A percentile compares a stretch with the other conserved stretches of the same genome.
Evolutionary conservation across 2,113 vertebrate species (phyloP).

Genomic region (Ptilonorhynchus violaceus): DNA sequence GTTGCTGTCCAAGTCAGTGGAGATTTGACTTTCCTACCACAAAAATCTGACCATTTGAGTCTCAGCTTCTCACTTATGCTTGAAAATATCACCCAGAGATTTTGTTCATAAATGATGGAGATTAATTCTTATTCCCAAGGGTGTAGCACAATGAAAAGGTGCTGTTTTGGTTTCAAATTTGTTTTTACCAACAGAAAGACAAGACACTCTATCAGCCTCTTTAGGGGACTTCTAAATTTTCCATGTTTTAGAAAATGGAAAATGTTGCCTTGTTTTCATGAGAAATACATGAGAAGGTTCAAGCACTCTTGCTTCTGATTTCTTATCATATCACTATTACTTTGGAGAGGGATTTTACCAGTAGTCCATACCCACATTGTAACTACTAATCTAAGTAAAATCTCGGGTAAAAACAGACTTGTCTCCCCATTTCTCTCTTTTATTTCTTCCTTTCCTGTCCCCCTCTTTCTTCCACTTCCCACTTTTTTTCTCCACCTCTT

Average conservation of each 20-base stretch:
- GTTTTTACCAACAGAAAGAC: neutral
- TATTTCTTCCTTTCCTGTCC: neutral
- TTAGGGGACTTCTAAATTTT: neutral
- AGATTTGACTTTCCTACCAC: constrained; percentile 25
- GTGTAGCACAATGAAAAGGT: neutral
- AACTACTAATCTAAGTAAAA: neutral
- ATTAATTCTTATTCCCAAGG: neutral
- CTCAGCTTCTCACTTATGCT: neutral
- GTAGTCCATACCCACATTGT: neutral
- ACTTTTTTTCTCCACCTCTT: neutral
- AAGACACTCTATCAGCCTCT: neutral
- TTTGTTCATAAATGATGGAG: neutral
- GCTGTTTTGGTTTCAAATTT: neutral
- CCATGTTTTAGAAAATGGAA: neutral
- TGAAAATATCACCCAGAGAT: neutral
- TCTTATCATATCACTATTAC: neutral
- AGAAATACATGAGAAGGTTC: neutral
- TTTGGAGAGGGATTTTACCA: neutral
- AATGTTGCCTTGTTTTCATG: neutral
- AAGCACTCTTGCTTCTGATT: neutral
- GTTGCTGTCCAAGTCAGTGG: neutral
- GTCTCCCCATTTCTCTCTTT: neutral
- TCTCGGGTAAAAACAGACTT: neutral
- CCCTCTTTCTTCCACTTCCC: neutral
- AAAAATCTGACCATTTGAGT: neutral